phyloP scores from a whole-genome alignment of 2,888 invertebrate genomes.

The Cephus sareptanus region DNA sequence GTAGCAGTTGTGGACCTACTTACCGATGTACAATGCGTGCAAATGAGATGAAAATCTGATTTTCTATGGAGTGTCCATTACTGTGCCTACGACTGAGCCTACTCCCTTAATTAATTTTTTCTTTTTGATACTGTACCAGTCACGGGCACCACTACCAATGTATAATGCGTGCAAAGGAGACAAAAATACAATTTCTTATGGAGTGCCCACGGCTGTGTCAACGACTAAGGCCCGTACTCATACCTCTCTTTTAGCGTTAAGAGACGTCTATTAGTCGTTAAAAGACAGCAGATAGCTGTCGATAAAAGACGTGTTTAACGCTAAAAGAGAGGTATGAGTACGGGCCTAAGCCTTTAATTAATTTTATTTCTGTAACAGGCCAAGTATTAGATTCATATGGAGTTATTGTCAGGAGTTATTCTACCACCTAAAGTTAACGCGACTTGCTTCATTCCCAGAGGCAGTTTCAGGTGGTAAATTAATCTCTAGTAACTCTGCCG shows the following conservation, averaged over 20 bases:
- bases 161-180: neutral
- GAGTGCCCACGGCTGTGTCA: neutral
- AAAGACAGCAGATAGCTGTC: too few relatives aligned
- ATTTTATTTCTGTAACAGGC: neutral
- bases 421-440: too few relatives aligned
- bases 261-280: too few relatives aligned
- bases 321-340: too few relatives aligned
- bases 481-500: neutral
- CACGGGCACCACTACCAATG: too few relatives aligned
- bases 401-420: too few relatives aligned
- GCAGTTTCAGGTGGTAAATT: neutral
- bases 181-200: neutral
- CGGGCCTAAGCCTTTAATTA: neutral
- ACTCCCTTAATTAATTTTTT: neutral
- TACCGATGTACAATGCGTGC: neutral
- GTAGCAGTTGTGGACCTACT: neutral
- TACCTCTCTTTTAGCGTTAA: too few relatives aligned
- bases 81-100: too few relatives aligned
- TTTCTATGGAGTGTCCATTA: neutral
- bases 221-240: too few relatives aligned
- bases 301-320: too few relatives aligned
- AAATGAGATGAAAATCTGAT: neutral
- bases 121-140: neutral
- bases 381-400: neutral
- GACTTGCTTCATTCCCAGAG: neutral